Percentiles rank a stretch among this genome's conserved stretches.
Conservation (phyloP, 2,797 vertebrate species). For the Dryobates pubescens region DNA sequence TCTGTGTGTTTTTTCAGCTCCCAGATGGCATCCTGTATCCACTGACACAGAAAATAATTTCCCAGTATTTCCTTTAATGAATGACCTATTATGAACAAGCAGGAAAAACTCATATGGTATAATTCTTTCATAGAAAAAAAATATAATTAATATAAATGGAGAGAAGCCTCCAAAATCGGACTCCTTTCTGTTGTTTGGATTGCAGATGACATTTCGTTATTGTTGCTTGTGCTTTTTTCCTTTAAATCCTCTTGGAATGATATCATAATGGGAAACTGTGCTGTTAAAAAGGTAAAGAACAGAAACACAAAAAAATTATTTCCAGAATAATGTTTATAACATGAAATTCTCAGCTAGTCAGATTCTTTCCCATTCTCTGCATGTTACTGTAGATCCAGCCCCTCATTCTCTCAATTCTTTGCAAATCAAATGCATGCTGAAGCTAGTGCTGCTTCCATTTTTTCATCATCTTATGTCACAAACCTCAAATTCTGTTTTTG, state of each 20-base stretch:
- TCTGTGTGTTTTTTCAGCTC: slow-evolving; percentile 51
- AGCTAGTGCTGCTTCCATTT: not conserved
- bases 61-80: slow-evolving; percentile 59
- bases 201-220: slow-evolving; percentile 7
- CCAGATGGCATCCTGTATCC: slow-evolving; percentile 63
- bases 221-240: not conserved
- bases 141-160: slow-evolving; percentile 50
- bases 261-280: not conserved
- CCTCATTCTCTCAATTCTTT: not conserved
- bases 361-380: not conserved
- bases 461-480: not conserved
- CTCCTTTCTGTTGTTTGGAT: not conserved
- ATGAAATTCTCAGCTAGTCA: not conserved
- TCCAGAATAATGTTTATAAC: not conserved
- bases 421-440: not conserved
- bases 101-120: slow-evolving; percentile 38
- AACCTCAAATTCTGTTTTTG: not conserved
- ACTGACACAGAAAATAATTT: slow-evolving; percentile 61
- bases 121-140: not conserved
- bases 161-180: not conserved
- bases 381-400: not conserved
- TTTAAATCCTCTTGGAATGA: not conserved
- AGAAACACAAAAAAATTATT: slow-evolving; percentile 17
- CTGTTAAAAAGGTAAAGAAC: slow-evolving; percentile 32
- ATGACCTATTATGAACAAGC: slow-evolving; percentile 44